Conservation (phyloP, 1,140 invertebrate genomes). For the Heliothis virescens region DNA sequence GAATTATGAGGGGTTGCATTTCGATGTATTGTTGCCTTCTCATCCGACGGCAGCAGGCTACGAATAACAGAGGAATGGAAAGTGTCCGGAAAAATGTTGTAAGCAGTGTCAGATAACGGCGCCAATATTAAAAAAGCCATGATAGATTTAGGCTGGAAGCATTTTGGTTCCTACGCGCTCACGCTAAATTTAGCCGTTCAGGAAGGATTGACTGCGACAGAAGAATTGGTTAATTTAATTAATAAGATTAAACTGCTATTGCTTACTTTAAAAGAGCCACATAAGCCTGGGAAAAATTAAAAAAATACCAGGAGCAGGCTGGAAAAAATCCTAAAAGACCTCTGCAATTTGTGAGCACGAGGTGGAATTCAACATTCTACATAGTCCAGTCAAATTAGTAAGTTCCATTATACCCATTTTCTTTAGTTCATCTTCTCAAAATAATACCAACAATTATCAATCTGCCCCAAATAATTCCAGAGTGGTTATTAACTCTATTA, state of each 20-base stretch:
- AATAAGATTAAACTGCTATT: constrained; percentile 50
- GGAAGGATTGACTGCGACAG: not conserved
- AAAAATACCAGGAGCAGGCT: constrained; percentile 44
- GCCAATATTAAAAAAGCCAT: constrained; percentile 30
- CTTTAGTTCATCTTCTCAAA: too few relatives aligned
- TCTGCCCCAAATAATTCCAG: too few relatives aligned
- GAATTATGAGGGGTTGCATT: too few relatives aligned
- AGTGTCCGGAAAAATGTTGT: constrained; percentile 5
- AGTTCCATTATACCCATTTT: too few relatives aligned
- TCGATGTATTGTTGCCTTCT: too few relatives aligned
- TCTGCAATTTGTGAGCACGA: constrained; percentile 40
- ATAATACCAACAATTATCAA: too few relatives aligned
- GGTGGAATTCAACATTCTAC: constrained; percentile 50
- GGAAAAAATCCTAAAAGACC: constrained; percentile 26
- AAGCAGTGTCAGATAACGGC: constrained; percentile 15
- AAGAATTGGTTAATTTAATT: not conserved
- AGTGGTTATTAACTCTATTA: too few relatives aligned
- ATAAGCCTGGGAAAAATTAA: constrained; percentile 50
- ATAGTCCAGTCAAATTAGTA: too few relatives aligned
- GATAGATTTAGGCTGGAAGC: constrained; percentile 18
- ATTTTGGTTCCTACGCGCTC: constrained; percentile 29
- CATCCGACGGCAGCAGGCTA: too few relatives aligned
- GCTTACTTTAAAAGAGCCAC: constrained; percentile 49
- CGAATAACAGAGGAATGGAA: constrained; percentile 31
- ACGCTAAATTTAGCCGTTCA: constrained; percentile 36